Conservation (phyloP, 2,113 vertebrate genomes). For the Rissa tridactyla region DNA sequence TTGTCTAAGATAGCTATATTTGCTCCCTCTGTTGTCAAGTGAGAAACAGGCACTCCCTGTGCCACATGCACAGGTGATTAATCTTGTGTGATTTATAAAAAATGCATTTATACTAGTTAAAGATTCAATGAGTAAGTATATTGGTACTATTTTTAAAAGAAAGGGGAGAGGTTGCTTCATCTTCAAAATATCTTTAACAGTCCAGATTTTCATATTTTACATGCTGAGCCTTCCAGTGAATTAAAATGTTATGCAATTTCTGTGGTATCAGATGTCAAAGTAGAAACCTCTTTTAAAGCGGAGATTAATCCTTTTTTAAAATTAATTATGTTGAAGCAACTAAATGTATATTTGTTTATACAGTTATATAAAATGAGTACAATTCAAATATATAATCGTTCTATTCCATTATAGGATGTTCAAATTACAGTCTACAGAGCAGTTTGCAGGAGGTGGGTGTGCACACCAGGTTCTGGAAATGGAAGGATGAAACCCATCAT, state of each 20-base stretch:
- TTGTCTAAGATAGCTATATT: neutral
- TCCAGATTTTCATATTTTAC: neutral
- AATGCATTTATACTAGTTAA: neutral
- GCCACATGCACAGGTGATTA: neutral
- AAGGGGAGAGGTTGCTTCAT: rapidly evolving
- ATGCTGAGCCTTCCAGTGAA: neutral
- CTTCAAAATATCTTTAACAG: neutral
- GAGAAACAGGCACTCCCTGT: neutral
- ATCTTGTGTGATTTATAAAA: neutral
- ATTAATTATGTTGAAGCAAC: neutral
- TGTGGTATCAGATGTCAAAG: neutral
- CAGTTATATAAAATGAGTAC: neutral
- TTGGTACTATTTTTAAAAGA: neutral
- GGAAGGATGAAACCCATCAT: neutral
- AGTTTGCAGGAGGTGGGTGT: neutral
- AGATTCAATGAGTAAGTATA: neutral
- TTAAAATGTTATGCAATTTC: neutral
- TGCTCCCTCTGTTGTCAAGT: neutral
- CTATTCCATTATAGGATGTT: neutral
- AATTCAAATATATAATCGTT: neutral
- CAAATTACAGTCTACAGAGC: neutral
- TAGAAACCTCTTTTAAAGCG: neutral
- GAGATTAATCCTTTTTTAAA: neutral
- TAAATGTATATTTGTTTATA: neutral
- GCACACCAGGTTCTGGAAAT: neutral